phyloP scores from a whole-genome alignment of 2,797 vertebrate genomes.

The Poecilia wingei region DNA sequence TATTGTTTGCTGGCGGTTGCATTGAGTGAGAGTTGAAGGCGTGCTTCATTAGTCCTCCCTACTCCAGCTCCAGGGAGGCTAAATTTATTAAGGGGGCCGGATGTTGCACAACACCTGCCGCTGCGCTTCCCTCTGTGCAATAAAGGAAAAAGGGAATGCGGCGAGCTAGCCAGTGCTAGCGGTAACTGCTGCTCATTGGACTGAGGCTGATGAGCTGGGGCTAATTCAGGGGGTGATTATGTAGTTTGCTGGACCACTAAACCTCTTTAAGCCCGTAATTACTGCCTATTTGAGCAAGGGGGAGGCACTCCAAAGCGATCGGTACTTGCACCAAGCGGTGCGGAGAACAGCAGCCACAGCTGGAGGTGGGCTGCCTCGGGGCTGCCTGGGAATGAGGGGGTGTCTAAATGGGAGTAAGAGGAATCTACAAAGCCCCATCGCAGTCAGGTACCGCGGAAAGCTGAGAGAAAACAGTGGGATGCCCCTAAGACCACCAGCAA shows the following conservation, averaged over 20 bases:
- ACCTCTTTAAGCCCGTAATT: conserved; percentile 99
- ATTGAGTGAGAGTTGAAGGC: conserved; percentile 55
- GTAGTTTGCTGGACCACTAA: conserved; percentile 99
- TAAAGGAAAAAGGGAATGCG: conserved; percentile 75
- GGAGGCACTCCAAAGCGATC: conserved; percentile 98
- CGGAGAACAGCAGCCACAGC: conserved; percentile 89
- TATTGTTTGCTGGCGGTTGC: conserved; percentile 22
- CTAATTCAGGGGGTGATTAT: conserved; percentile 99
- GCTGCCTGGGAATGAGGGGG: conserved; percentile 89
- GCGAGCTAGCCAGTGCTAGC: conserved; percentile 90
- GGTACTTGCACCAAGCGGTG: conserved; percentile 85
- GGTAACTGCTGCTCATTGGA: conserved; percentile 94
- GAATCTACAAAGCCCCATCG: conserved; percentile 75
- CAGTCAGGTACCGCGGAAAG: conserved; percentile 79
- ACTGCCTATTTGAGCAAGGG: conserved; percentile 98
- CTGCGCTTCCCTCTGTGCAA: conserved; percentile 73
- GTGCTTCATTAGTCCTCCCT: conserved; percentile 74
- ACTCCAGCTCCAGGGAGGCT: conserved; percentile 63
- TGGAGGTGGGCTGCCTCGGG: conserved; percentile 94
- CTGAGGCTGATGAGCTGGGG: conserved; percentile 98
- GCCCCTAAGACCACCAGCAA: conserved; percentile 69
- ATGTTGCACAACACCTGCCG: conserved; percentile 80
- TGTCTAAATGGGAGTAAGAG: conserved; percentile 89
- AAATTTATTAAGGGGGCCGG: conserved; percentile 76
- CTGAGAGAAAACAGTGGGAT: conserved; percentile 73